Evolutionary conservation across 1,140 invertebrate genomes (phyloP), one percentile per base, ranked within the genome.

Genomic region (Thaumatotibia leucotreta): DNA sequence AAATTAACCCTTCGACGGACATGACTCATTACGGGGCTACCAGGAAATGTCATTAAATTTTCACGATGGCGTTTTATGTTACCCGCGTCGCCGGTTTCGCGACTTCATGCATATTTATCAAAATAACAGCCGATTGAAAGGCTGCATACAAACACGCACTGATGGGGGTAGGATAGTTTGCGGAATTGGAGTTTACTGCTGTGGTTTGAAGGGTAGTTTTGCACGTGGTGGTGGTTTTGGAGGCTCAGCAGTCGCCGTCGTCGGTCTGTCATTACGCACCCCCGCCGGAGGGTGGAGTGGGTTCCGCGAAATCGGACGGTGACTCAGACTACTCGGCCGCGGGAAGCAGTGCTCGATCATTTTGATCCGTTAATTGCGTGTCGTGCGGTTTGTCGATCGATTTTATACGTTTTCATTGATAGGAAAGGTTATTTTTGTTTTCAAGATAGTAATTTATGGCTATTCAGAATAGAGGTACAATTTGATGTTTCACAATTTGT

Each of bases 121-220:
- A 89, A 91, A 91, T 88, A 91, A 88, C 84, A 83, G 82, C 80
- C 85, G 86, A 91, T 91, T 89, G 86, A 89, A 88, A 88, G 84
- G 86, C 77, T 87, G 82, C 84, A 88, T 88, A 89, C 84, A 88
- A 87, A 88, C 88, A 88, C 85, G 85, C 88, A 87, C 77, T 73
- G 80, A 77, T 78, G 73, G 61, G 65, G n/a, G 66, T 64, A 66
- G 71, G 66, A 69, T 64, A 65, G 75, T 76, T 67, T 63, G 75
- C 75, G 73, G 82, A 79, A 81, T 84, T 88, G 77, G 77, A 74
- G 75, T 86, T 83, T 81, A 88, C 32, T 77, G 77, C 80, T 78
- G 79, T 76, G 73, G 80, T 83, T 77, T 79, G 63, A 76, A 88
- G 85, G 76, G 88, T 77, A 84, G 69, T 79, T 83, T 88, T 63